phyloP scores from a whole-genome alignment of 2,888 invertebrate genomes.

The Lottia gigantea region DNA sequence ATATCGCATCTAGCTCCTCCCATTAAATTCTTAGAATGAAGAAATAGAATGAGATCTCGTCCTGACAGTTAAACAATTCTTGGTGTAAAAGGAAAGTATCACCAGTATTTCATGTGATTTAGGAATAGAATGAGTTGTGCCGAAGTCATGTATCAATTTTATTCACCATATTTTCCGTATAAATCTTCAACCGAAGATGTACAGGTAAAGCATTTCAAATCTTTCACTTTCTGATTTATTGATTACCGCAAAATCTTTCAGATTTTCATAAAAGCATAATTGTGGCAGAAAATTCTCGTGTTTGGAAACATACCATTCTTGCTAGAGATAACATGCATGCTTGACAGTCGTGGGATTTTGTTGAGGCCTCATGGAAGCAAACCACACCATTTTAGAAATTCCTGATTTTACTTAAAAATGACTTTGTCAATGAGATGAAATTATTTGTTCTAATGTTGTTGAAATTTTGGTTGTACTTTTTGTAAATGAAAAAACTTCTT shows the following conservation, averaged over 20 bases:
- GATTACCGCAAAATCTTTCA: not conserved
- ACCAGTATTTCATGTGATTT: slow-evolving; percentile 12
- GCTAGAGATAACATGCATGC: slow-evolving; percentile 8
- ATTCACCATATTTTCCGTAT: slow-evolving; percentile 42
- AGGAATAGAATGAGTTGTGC: slow-evolving; percentile 34
- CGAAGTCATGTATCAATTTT: slow-evolving; percentile 45
- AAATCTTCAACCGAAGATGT: slow-evolving; percentile 36
- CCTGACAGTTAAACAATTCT: slow-evolving; percentile 18
- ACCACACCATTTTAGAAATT: slow-evolving; percentile 7
- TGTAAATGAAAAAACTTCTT: too few species aligned
- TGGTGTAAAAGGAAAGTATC: slow-evolving; percentile 15
- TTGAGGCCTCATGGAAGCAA: not conserved
- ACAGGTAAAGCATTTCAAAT: slow-evolving; percentile 29
- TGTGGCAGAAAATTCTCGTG: slow-evolving; percentile 18
- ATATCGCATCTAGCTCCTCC: slow-evolving; percentile 16
- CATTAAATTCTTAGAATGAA: slow-evolving; percentile 22
- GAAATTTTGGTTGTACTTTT: too few species aligned
- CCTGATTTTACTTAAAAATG: not conserved
- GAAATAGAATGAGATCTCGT: slow-evolving; percentile 21
- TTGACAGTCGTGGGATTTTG: slow-evolving; percentile 14
- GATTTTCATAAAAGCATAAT: slow-evolving; percentile 26
- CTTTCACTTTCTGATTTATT: not conserved
- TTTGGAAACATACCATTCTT: slow-evolving; percentile 20
- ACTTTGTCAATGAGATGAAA: too few species aligned
- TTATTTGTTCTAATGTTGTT: too few species aligned